Evolutionary conservation across 2,888 invertebrate species (phyloP).

Genomic region (Nemotelus pantherinus): DNA sequence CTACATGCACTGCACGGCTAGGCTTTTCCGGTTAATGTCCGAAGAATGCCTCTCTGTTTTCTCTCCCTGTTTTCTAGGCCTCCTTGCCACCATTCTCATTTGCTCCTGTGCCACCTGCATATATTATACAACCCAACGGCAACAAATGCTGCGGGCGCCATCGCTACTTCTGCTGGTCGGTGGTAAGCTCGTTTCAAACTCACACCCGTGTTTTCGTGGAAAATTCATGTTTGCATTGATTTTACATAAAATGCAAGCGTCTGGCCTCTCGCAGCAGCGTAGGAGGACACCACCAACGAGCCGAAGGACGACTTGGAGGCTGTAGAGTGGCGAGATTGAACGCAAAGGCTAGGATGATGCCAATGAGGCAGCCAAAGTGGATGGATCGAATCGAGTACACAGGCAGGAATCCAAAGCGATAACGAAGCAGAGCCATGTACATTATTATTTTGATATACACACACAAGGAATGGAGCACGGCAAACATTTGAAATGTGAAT

Average conservation of each 20-base stretch:
- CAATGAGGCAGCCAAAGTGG: too few species aligned
- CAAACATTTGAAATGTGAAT: constrained; percentile 7
- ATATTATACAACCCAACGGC: too few species aligned
- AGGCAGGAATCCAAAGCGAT: not conserved
- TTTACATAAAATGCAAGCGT: constrained; percentile 33
- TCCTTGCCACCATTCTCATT: too few species aligned
- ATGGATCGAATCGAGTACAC: not conserved
- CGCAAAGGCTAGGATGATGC: too few species aligned
- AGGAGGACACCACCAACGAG: not conserved
- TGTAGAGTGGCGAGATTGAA: not conserved
- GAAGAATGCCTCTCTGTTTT: not conserved
- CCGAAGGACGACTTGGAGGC: not conserved
- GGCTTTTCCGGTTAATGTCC: constrained; percentile 20
- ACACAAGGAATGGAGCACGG: not conserved
- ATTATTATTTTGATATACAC: constrained; percentile 15
- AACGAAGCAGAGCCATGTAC: not conserved
- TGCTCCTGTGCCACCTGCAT: too few species aligned
- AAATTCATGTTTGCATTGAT: constrained; percentile 28
- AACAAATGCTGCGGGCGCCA: too few species aligned
- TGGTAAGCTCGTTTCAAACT: not conserved
- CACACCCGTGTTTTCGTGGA: constrained; percentile 4
- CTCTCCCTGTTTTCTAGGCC: not conserved
- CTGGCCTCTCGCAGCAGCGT: not conserved
- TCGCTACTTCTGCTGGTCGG: too few species aligned
- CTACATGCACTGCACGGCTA: not conserved